Conservation (phyloP, 1,140 invertebrate genomes). For the Diploscapter pachys region DNA sequence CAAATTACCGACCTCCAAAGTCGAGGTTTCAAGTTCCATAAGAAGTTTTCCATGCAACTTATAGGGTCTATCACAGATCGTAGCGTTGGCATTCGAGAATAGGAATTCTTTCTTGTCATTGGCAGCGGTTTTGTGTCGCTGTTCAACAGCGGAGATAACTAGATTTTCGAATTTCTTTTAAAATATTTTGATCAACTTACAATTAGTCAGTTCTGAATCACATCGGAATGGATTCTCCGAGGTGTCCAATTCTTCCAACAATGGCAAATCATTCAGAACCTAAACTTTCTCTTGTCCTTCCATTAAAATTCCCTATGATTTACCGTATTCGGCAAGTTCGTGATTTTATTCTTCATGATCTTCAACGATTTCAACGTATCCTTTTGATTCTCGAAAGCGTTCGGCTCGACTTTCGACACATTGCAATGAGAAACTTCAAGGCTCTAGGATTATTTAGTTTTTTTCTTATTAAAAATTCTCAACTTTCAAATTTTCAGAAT, state of each 20-base stretch:
- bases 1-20: conserved; percentile 2
- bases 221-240: conserved; percentile 29
- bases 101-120: conserved; percentile 17
- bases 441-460: conserved; percentile 6
- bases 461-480: background rate
- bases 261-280: conserved; percentile 22
- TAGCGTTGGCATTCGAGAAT: conserved; percentile 31
- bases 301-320: background rate
- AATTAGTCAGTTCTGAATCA: conserved; percentile 15
- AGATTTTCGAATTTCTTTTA: background rate
- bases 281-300: background rate
- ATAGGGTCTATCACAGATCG: conserved; percentile 29
- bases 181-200: conserved; percentile 8
- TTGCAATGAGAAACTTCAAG: conserved; percentile 28
- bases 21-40: conserved; percentile 17
- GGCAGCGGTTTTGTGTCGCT: conserved; percentile 16
- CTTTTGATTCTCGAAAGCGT: conserved; percentile 24
- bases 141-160: conserved; percentile 28
- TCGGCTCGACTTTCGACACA: conserved; percentile 10
- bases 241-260: conserved; percentile 21
- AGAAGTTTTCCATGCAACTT: conserved; percentile 19
- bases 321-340: conserved; percentile 13
- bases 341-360: conserved; percentile 24
- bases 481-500: too few relatives aligned
- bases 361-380: conserved; percentile 17